Evolutionary conservation across 2,797 vertebrate species (phyloP).

Genomic region (Diceros bicornis): DNA sequence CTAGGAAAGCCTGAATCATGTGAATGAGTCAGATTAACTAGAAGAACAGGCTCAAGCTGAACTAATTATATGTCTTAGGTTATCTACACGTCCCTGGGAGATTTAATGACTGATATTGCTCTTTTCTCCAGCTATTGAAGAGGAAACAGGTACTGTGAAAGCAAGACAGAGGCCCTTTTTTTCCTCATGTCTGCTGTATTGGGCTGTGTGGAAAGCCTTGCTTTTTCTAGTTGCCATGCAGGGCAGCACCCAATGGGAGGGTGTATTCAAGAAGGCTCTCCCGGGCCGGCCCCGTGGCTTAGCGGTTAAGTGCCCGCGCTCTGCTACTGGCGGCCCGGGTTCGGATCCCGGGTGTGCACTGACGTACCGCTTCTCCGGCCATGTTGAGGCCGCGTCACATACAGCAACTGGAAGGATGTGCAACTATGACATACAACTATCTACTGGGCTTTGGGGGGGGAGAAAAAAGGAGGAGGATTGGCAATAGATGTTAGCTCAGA

Average conservation of each 20-base stretch:
- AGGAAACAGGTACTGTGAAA: not conserved
- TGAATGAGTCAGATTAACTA: conserved; percentile 2
- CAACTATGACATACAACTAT: no score
- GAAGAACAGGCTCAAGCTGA: conserved; percentile 10
- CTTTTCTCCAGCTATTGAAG: not conserved
- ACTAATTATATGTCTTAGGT: not conserved
- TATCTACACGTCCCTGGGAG: not conserved
- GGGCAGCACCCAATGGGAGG: not conserved
- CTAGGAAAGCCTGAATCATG: not conserved
- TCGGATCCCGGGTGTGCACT: no score
- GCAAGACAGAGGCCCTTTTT: not conserved
- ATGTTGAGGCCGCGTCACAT: no score
- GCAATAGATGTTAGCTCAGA: no score
- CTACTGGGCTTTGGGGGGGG: no score
- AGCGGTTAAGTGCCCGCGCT: no score
- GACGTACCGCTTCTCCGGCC: no score
- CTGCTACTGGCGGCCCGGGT: no score
- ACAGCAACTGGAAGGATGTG: no score
- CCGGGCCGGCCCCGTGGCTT: no score
- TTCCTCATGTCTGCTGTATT: not conserved
- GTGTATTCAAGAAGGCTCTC: not conserved
- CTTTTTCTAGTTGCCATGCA: not conserved
- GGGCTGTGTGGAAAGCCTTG: not conserved
- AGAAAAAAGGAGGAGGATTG: no score
- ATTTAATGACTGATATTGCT: not conserved